phyloP scores from a whole-genome alignment of 2,888 invertebrate species.

The Lasiommata megera region DNA sequence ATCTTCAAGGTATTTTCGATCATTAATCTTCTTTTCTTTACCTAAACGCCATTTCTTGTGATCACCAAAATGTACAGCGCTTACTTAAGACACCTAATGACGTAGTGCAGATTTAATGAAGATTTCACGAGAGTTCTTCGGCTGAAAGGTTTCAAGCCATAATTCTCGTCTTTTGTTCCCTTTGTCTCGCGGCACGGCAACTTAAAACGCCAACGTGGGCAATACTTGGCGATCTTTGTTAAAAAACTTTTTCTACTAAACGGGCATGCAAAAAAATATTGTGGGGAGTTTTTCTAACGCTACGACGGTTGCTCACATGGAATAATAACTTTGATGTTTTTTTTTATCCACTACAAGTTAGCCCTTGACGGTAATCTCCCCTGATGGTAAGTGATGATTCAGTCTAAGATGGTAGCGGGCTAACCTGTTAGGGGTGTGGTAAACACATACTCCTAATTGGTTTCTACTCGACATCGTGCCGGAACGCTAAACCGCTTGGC shows the following conservation, averaged over 20 bases:
- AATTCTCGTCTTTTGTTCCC: constrained; percentile 57
- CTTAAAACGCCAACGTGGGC: constrained; percentile 30
- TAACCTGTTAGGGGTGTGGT: too few species aligned
- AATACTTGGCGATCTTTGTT: constrained; percentile 23
- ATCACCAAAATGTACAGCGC: constrained; percentile 16
- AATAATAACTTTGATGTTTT: not conserved
- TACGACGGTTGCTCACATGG: not conserved
- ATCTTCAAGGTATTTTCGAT: not conserved
- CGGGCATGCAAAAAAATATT: constrained; percentile 11
- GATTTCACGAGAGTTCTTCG: constrained; percentile 46
- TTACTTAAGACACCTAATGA: constrained; percentile 44
- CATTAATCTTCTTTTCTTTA: constrained; percentile 3
- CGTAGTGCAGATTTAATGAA: constrained; percentile 56
- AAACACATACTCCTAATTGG: too few species aligned
- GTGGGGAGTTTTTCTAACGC: not conserved
- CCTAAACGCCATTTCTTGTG: constrained; percentile 11
- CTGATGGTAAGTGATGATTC: too few species aligned
- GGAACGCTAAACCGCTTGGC: too few species aligned
- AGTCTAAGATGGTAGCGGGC: too few species aligned
- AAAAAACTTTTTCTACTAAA: constrained; percentile 13
- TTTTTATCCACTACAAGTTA: too few species aligned
- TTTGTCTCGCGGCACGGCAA: constrained; percentile 44
- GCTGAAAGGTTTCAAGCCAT: constrained; percentile 53
- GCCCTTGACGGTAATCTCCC: not conserved
- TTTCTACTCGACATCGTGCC: too few species aligned